A percentile compares a stretch with the other conserved stretches of the same genome.
These are phyloP conservation scores for Cossypha heuglini DNA, from an alignment of 2,797 vertebrate species.

Conservation along the genomic window DNA sequence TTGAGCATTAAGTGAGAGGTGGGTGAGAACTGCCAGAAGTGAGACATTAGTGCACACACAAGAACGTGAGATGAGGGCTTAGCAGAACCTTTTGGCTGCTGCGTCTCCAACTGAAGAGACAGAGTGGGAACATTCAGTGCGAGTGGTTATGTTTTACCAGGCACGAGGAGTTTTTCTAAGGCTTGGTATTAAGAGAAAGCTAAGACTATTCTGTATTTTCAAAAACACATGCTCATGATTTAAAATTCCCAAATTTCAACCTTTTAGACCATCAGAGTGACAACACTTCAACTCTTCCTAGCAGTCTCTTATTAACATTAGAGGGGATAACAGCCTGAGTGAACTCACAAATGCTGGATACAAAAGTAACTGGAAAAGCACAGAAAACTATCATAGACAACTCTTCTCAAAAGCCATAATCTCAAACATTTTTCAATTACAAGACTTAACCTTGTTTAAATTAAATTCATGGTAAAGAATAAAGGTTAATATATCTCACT, in stretches of 20 bases:
- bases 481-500: slow-evolving; percentile 71
- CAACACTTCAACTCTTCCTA: neutral
- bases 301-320: neutral
- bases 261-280: neutral
- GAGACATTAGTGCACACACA: neutral
- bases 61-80: neutral
- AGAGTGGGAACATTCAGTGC: neutral
- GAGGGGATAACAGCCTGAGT: neutral
- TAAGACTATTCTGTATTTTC: neutral
- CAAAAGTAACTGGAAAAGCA: neutral
- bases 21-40: neutral
- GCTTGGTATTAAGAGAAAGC: neutral
- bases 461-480: neutral
- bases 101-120: neutral
- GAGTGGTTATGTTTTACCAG: neutral
- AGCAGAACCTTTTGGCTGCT: neutral
- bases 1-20: neutral
- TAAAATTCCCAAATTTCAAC: neutral
- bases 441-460: neutral
- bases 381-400: neutral
- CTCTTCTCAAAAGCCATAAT: neutral
- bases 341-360: neutral
- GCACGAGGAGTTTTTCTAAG: neutral
- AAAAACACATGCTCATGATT: neutral
- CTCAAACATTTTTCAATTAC: neutral